Evolutionary conservation across 2,888 invertebrate genomes (phyloP).

Genomic region (Slavum lentiscoides): DNA sequence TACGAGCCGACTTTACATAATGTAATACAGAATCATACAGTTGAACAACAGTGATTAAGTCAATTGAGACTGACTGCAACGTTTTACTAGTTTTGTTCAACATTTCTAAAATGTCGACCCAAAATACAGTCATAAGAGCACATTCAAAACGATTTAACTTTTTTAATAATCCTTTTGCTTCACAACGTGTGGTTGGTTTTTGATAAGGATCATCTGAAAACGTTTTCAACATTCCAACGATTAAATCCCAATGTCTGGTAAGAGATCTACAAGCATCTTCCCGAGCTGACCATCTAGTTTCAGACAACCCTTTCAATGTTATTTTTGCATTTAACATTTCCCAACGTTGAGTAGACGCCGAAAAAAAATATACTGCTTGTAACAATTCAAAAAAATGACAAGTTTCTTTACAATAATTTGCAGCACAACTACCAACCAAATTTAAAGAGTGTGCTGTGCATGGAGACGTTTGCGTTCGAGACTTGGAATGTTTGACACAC

Average conservation of each 20-base stretch:
- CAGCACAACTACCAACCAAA: conserved; percentile 32
- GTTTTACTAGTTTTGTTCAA: conserved; percentile 15
- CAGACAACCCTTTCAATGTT: conserved; percentile 8
- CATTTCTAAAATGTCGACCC: conserved; percentile 13
- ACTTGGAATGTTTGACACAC: no score
- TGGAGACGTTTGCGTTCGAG: no score
- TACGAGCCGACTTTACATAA: conserved; percentile 8
- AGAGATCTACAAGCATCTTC: conserved; percentile 45
- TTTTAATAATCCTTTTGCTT: conserved; percentile 5
- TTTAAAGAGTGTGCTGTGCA: conserved; percentile 25
- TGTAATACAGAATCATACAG: conserved; percentile 9
- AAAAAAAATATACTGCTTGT: conserved; percentile 27
- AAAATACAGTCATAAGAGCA: conserved; percentile 28
- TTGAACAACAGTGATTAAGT: conserved; percentile 22
- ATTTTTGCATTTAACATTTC: conserved; percentile 25
- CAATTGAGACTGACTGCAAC: conserved; percentile 6
- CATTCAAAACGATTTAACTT: conserved; percentile 23
- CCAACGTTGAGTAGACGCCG: conserved; percentile 22
- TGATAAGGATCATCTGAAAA: neutral
- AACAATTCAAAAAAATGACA: conserved; percentile 22
- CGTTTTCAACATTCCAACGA: conserved; percentile 20
- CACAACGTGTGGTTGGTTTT: conserved; percentile 7
- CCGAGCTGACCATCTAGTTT: conserved; percentile 10
- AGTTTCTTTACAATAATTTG: conserved; percentile 19
- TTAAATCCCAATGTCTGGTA: conserved; percentile 20